Evolutionary conservation across 2,888 invertebrate species (phyloP).

Genomic region (Oscheius onirici): DNA sequence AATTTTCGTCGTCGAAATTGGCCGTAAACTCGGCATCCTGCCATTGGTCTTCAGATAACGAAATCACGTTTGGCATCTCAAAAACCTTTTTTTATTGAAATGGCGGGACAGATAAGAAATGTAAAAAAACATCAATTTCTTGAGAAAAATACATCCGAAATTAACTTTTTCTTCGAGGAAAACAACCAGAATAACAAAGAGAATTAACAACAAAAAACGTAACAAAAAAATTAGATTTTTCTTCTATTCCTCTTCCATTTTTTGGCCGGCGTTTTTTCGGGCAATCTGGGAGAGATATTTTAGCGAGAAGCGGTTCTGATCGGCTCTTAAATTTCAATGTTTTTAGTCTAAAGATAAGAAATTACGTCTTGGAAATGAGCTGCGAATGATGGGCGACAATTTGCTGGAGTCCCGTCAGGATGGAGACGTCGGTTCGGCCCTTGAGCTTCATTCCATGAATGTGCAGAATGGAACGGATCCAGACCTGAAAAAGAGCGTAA

Average conservation of each 20-base stretch:
- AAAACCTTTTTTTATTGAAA: not conserved
- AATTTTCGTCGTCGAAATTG: conserved; percentile 47
- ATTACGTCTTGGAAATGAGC: conserved; percentile 47
- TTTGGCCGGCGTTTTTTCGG: not conserved
- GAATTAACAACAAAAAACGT: conserved; percentile 14
- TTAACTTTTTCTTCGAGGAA: conserved; percentile 13
- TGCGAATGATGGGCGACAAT: conserved; percentile 53
- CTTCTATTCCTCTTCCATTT: not conserved
- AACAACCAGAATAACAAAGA: conserved; percentile 31
- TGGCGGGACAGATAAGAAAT: not conserved
- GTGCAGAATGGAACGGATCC: conserved; percentile 56
- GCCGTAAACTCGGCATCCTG: conserved; percentile 34
- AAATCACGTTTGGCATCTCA: conserved; percentile 25
- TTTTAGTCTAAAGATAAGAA: not conserved
- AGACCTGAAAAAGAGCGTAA: conserved; percentile 39
- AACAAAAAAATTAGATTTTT: not conserved
- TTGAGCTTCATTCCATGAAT: conserved; percentile 61
- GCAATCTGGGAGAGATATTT: conserved; percentile 43
- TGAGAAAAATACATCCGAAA: not conserved
- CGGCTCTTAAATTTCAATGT: conserved; percentile 45
- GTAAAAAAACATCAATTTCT: not conserved
- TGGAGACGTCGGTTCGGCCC: conserved; percentile 49
- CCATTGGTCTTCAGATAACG: conserved; percentile 37
- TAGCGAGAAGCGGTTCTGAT: conserved; percentile 57
- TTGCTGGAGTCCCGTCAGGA: conserved; percentile 64